Conservation (phyloP, 37 sponge, comb jelly and placozoan genomes). For the Amphimedon queenslandica region DNA sequence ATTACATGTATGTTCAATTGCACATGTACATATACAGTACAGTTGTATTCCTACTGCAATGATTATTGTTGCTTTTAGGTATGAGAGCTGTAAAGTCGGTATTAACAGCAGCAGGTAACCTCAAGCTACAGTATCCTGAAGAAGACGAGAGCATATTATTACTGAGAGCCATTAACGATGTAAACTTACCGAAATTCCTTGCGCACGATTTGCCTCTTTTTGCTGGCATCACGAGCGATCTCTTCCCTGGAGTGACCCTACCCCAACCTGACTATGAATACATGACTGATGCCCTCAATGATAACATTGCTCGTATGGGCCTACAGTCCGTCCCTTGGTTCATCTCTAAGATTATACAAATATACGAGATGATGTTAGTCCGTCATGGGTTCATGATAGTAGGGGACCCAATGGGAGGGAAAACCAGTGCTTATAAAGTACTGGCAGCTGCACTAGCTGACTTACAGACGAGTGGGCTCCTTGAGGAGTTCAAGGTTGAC, state of each 20-base stretch:
- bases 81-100: conserved; percentile 98
- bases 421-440: conserved; percentile 90
- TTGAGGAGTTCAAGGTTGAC: conserved; percentile 91
- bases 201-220: conserved; percentile 96
- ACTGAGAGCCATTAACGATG: conserved; percentile 94
- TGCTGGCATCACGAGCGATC: conserved; percentile 88
- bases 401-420: conserved; percentile 95
- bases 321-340: conserved; percentile 95
- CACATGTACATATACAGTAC: neutral
- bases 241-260: conserved; percentile 90
- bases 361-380: conserved; percentile 99
- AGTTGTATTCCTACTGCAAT: neutral
- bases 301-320: conserved; percentile 76
- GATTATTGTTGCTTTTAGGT: conserved; percentile 10
- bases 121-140: conserved; percentile 89
- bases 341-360: conserved; percentile 94
- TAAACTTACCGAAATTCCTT: conserved; percentile 95
- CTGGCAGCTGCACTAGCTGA: conserved; percentile 89
- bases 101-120: conserved; percentile 95
- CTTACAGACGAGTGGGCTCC: conserved; percentile 75
- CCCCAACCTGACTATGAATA: conserved; percentile 90
- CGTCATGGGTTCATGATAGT: conserved; percentile 99
- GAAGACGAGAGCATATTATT: conserved; percentile 89
- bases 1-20: neutral
- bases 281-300: conserved; percentile 70